phyloP scores from a whole-genome alignment of 2,113 vertebrate species.

The Oncorhynchus tshawytscha region DNA sequence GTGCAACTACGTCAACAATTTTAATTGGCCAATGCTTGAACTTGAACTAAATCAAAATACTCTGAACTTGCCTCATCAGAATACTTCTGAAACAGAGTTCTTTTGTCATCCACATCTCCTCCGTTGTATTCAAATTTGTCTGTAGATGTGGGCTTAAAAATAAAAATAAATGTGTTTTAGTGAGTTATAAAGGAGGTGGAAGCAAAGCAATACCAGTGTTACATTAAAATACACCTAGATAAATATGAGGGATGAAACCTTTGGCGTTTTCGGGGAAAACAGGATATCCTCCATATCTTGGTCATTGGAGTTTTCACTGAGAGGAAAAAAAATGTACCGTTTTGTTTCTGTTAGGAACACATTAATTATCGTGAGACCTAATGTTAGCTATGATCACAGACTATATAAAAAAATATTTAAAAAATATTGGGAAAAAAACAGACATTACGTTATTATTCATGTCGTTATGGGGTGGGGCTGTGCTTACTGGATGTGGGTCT shows the following conservation, averaged over 20 bases:
- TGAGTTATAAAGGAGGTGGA: not conserved
- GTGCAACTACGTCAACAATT: too few relatives aligned
- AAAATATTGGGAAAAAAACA: not conserved
- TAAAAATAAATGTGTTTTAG: not conserved
- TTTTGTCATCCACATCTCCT: slow-evolving; percentile 22
- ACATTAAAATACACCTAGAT: not conserved
- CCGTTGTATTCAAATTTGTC: not conserved
- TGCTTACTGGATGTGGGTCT: slow-evolving; percentile 52
- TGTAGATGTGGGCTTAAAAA: slow-evolving; percentile 2
- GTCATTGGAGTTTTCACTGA: slow-evolving; percentile 53
- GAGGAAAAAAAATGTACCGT: not conserved
- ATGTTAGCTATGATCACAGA: too few relatives aligned
- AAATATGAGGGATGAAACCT: not conserved
- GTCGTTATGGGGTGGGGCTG: too few relatives aligned
- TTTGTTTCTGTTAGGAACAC: not conserved
- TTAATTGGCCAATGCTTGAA: too few relatives aligned
- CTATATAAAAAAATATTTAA: not conserved
- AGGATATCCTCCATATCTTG: not conserved
- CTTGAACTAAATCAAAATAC: too few relatives aligned
- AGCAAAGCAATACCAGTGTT: too few relatives aligned
- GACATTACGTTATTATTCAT: too few relatives aligned
- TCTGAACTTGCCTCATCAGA: slow-evolving; percentile 56
- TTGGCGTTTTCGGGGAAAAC: not conserved
- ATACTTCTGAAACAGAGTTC: slow-evolving; percentile 41
- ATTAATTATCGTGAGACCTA: too few relatives aligned